A percentile compares a stretch with the other conserved stretches of the same genome.
phyloP scores from a whole-genome alignment of 1,140 invertebrate genomes.

The Lepidurus apus region DNA sequence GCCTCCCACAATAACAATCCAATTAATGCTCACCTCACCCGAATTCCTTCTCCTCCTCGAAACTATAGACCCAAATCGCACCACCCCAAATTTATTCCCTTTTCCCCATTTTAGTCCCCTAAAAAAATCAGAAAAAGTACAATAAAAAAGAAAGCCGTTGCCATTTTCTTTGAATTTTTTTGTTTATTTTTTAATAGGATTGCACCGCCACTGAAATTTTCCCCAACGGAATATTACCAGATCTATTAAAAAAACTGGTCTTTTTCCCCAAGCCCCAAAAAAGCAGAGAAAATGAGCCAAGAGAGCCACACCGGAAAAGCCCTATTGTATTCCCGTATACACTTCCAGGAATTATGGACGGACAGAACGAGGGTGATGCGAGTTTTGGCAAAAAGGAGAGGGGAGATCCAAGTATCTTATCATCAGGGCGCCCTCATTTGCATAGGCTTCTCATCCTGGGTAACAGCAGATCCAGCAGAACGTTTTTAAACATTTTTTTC shows the following conservation, averaged over 20 bases:
- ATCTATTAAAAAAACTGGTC: background rate
- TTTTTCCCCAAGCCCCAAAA: background rate
- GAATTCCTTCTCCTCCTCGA: background rate
- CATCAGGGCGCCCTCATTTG: background rate
- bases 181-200: no score
- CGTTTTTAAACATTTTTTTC: background rate
- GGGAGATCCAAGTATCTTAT: background rate
- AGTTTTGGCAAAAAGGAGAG: background rate
- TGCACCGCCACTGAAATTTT: no score
- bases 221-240: background rate
- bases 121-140: background rate
- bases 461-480: background rate
- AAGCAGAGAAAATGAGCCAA: background rate
- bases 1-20: background rate
- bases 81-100: no score
- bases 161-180: background rate
- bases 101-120: background rate
- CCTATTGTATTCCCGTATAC: slow-evolving; percentile 7
- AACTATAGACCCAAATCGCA: no score
- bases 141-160: background rate
- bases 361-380: background rate
- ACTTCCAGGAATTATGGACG: slow-evolving; percentile 14
- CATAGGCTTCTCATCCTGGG: background rate
- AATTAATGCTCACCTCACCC: background rate
- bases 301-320: background rate